Percentiles rank a stretch among this genome's conserved stretches.
phyloP scores from a whole-genome alignment of 2,113 vertebrate genomes.

The Nycticorax nycticorax region DNA sequence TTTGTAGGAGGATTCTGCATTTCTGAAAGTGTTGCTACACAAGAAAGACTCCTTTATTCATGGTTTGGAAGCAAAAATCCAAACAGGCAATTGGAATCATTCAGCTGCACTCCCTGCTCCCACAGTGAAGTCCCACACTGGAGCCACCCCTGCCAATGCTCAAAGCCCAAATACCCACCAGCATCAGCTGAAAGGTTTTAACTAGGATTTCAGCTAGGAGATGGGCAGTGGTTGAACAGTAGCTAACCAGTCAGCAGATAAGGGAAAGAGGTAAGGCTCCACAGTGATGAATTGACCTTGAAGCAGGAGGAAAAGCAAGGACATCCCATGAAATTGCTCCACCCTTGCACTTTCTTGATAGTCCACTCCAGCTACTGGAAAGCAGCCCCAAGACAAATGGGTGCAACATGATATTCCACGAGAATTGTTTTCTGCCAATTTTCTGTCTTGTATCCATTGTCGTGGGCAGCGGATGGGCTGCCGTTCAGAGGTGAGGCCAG shows the following conservation, averaged over 20 bases:
- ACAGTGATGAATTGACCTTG: background rate
- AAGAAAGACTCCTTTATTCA: background rate
- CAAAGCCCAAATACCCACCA: background rate
- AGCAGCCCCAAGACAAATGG: background rate
- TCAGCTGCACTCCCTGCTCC: background rate
- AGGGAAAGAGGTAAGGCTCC: background rate
- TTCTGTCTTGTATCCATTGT: constrained; percentile 2
- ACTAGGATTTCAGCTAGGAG: background rate
- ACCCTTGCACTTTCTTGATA: background rate
- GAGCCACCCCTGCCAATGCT: background rate
- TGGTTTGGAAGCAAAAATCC: background rate
- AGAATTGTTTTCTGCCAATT: background rate
- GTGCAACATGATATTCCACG: background rate
- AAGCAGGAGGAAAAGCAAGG: background rate
- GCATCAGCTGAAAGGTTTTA: background rate
- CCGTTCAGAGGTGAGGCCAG: background rate
- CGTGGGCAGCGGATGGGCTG: background rate
- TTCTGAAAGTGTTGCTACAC: background rate
- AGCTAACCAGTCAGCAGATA: background rate
- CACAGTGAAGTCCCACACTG: fast-evolving
- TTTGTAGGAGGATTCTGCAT: background rate
- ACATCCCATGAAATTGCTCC: background rate
- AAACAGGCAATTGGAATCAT: background rate
- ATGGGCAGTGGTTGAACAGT: background rate
- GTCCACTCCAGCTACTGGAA: background rate